These are phyloP conservation scores for Xiphophorus birchmanni DNA, from an alignment of 2,797 vertebrate genomes.

Conservation along the genomic window DNA sequence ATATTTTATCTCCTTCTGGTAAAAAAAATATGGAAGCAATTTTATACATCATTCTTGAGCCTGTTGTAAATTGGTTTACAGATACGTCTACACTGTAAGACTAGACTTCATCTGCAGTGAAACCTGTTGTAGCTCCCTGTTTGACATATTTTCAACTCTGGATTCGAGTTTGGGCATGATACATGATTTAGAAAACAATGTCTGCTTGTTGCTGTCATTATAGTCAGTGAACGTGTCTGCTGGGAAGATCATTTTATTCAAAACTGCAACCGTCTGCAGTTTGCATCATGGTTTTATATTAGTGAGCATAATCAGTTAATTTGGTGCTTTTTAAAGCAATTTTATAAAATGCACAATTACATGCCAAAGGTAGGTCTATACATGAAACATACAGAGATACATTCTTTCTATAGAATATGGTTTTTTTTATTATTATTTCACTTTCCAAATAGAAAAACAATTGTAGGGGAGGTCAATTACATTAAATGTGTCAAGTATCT, in stretches of 20 bases:
- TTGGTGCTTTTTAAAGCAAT: neutral
- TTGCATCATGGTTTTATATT: neutral
- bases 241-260: neutral
- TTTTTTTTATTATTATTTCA: neutral
- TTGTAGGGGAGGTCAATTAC: neutral
- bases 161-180: neutral
- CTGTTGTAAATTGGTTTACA: neutral
- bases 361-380: neutral
- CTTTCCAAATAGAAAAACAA: neutral
- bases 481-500: neutral
- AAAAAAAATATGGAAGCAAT: neutral
- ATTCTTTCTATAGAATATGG: neutral
- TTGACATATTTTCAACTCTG: constrained; percentile 1
- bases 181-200: neutral
- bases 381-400: neutral
- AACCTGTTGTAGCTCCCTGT: neutral
- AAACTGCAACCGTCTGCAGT: neutral
- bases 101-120: neutral
- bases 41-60: neutral
- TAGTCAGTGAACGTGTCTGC: neutral
- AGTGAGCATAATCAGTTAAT: neutral
- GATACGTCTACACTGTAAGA: neutral
- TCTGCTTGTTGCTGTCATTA: neutral
- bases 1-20: neutral
- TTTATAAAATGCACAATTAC: neutral